Evolutionary conservation across 1,140 invertebrate genomes (phyloP), one percentile per base, ranked within the genome.

Genomic region (Drosophila ambigua): DNA sequence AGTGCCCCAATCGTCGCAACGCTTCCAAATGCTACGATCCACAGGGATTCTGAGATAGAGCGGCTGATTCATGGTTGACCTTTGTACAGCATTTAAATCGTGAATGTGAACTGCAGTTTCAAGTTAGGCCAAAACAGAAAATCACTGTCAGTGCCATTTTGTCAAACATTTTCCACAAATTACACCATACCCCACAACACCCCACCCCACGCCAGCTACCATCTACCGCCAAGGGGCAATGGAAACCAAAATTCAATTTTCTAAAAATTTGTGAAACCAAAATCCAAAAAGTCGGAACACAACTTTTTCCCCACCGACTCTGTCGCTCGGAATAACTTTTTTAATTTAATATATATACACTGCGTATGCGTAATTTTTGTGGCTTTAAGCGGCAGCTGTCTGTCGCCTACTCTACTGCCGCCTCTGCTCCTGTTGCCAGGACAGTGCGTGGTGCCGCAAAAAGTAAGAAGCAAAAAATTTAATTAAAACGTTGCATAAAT

Each of bases 341-440:
- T 79, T 83, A 83, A 83, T 83, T 79, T 83, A 83, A 83, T 82
- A 74, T 67, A 82, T 79, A 68, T 68, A 63, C 74, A 65, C 50
- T 75, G 79, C 79, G 75, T 82, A 83, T 83, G 71, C 75, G 79
- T 83, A 82, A 82, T 83, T 83, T 83, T 74, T 83, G 71, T 54
- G 79, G 79, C 75, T 78, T 78, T 67, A 79, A 75, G 53, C 65
- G 79, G 61, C 64, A 83, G 50, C 61, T 83, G 35, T 39, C 35
- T 39, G 35, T 39, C 35, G 35, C 35, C 35, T 13, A 11, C 20
- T 20, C 20, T 20, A 20, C 4, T 39, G 35, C 4, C 11, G 1
- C 31, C 0, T 5, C 26, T 6, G 66, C 24, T 55, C 50, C 31
- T 43, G 28, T 52, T 64, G 20, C 67, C 15, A 41, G 62, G 31